Conservation (phyloP, 2,888 invertebrate genomes). For the Junonia oenone region DNA sequence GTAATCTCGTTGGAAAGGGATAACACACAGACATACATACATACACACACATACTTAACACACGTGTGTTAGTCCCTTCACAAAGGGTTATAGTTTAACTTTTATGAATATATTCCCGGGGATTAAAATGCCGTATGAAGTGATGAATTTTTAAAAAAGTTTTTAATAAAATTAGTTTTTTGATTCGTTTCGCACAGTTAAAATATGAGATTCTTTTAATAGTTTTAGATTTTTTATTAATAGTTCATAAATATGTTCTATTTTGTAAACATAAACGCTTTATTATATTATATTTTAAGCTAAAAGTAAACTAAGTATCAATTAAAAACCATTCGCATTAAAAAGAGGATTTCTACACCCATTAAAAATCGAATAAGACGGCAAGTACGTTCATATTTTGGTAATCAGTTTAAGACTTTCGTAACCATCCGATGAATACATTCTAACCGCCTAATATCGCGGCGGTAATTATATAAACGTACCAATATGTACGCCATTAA, state of each 20-base stretch:
- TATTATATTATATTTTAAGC: no score
- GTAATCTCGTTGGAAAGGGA: conserved; percentile 49
- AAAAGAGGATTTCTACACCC: no score
- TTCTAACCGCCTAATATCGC: conserved; percentile 5
- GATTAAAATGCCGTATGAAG: background rate
- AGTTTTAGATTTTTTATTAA: no score
- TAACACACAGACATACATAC: conserved; percentile 14
- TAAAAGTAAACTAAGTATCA: no score
- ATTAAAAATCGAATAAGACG: background rate
- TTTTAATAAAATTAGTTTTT: no score
- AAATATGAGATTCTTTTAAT: no score
- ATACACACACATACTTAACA: background rate
- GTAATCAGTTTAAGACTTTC: background rate
- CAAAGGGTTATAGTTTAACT: conserved; percentile 1
- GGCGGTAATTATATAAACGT: conserved; percentile 20
- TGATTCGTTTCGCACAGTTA: no score
- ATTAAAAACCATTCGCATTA: no score
- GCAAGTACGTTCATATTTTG: background rate
- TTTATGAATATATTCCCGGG: background rate
- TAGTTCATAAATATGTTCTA: no score
- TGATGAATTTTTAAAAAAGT: no score
- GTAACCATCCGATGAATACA: background rate
- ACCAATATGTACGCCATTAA: conserved; percentile 36
- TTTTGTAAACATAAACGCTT: no score
- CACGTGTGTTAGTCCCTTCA: background rate